Conservation (phyloP, 2,888 invertebrate species). For the Tholera decimalis region DNA sequence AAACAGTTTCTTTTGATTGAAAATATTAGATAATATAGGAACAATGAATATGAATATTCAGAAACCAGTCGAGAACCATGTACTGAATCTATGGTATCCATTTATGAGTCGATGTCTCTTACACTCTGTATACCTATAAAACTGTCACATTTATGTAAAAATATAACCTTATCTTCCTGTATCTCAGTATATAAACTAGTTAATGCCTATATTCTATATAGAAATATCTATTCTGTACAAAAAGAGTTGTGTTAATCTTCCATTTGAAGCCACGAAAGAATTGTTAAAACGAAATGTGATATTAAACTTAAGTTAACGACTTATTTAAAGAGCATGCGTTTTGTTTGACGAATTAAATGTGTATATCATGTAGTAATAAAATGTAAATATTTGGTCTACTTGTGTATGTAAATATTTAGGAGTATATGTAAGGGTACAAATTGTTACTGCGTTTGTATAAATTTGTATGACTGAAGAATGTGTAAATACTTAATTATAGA, state of each 20-base stretch:
- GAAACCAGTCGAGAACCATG: too few species aligned
- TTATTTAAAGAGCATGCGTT: constrained; percentile 54
- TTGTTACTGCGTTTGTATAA: constrained; percentile 60
- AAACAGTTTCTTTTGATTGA: too few species aligned
- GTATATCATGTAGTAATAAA: constrained; percentile 59
- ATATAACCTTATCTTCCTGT: constrained; percentile 12
- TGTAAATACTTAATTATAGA: constrained; percentile 61
- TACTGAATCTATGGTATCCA: too few species aligned
- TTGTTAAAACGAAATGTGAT: constrained; percentile 80
- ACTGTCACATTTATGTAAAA: constrained; percentile 24
- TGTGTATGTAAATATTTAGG: constrained; percentile 56
- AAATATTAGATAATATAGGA: too few species aligned
- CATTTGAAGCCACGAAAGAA: constrained; percentile 42
- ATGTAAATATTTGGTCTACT: constrained; percentile 56
- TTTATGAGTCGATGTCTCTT: too few species aligned
- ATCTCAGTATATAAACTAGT: constrained; percentile 11
- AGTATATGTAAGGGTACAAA: constrained; percentile 61
- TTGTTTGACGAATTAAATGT: constrained; percentile 66
- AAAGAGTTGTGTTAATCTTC: constrained; percentile 23
- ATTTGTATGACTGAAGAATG: constrained; percentile 53
- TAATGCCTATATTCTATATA: neutral
- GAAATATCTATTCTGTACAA: too few species aligned
- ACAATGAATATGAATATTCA: too few species aligned
- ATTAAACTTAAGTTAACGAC: constrained; percentile 79
- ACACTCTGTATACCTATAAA: constrained; percentile 5